phyloP scores from a whole-genome alignment of 2,888 invertebrate species.

The Drosophila lacicola region DNA sequence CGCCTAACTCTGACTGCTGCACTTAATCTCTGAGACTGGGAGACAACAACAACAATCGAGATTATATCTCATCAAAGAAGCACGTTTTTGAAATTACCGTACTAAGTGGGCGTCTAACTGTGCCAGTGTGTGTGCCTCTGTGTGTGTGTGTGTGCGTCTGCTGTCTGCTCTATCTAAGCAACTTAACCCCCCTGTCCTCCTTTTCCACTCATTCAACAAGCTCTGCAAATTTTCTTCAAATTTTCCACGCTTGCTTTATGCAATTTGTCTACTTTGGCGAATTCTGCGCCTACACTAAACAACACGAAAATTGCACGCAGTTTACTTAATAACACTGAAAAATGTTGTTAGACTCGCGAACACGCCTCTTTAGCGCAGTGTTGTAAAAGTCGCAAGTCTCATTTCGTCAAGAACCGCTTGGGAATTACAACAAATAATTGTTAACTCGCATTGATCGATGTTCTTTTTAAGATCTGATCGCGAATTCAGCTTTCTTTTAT shows the following conservation, averaged over 20 bases:
- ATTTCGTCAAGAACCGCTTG: background rate
- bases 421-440: background rate
- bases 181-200: background rate
- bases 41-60: conserved; percentile 54
- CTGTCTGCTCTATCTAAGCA: conserved; percentile 39
- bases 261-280: conserved; percentile 72
- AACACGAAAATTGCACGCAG: conserved; percentile 28
- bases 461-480: too few relatives aligned
- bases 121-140: conserved; percentile 51
- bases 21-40: conserved; percentile 67
- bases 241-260: conserved; percentile 80
- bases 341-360: background rate
- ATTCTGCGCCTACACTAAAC: conserved; percentile 62
- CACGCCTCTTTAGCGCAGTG: background rate
- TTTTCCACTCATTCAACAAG: conserved; percentile 15
- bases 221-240: conserved; percentile 66
- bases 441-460: background rate
- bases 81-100: conserved; percentile 85
- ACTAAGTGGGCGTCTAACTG: conserved; percentile 84
- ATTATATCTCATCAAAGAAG: conserved; percentile 84
- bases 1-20: conserved; percentile 52
- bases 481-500: background rate
- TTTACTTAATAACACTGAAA: background rate
- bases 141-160: conserved; percentile 50
- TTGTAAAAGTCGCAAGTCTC: background rate